Evolutionary conservation across 2,113 vertebrate species (phyloP), one percentile per base, ranked within the genome.

Genomic region (Takifugu bimaculatus): DNA sequence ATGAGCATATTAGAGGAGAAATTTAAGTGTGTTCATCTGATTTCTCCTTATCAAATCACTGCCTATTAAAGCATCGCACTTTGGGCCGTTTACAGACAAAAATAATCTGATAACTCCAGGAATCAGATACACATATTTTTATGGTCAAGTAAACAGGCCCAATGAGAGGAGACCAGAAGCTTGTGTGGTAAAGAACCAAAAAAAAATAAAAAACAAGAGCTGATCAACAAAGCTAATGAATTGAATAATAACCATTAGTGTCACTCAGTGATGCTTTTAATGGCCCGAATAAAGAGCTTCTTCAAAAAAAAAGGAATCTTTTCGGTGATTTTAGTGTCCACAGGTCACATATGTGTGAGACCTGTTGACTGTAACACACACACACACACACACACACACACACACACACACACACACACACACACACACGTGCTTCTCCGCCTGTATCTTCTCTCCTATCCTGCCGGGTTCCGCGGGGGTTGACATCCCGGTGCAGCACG

Each of bases 361-460:
- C 60, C 26, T 70, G 13, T 57, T 43, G 47, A 14, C 45, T 71
- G 14, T 42, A 73, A 65, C 63, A 59, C 20, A 68, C 64, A 45
- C 28, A 48, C 26, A 63, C 2, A 68, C 42, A 62, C 39, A 29
- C 35, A 58, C 47, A 69, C 26, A 50, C 56, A 57, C 29, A 60
- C 62, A 43, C 53, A 55, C 11, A 48, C 50, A 44, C 20, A 20
- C 49, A 48, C 52, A 61, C 57, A 57, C 47, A 44, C 35, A 48
- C 32, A 43, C 28, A 52, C 39, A 44, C 35, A 54, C 65, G 71
- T 58, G 5, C 57, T 60, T 55, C 60, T 75, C 53, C 50, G 27
- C 25, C 20, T 27, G 68, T 81, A 81, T 84, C 85, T 81, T 80
- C 58, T 64, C 58, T 29, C 63, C 50, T 29, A 52, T 57, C 58